Conservation (phyloP, 2,888 invertebrate species). For the Plagodis pulveraria region DNA sequence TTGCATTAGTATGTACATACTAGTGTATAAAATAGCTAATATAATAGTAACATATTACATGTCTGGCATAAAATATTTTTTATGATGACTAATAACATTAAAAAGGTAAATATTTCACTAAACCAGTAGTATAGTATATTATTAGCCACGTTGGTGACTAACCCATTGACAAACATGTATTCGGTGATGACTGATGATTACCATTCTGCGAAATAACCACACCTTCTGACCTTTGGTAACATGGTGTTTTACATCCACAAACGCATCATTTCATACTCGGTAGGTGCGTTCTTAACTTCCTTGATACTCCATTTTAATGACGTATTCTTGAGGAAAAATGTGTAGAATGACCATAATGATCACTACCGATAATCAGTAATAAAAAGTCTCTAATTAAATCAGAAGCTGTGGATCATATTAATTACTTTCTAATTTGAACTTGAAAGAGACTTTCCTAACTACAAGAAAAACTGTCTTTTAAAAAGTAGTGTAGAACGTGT, state of each 20-base stretch:
- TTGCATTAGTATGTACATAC: too few relatives aligned
- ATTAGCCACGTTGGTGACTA: slow-evolving; percentile 9
- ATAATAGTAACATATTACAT: too few relatives aligned
- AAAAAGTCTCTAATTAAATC: too few relatives aligned
- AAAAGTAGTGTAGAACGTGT: too few relatives aligned
- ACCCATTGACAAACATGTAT: slow-evolving; percentile 17
- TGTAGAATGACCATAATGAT: too few relatives aligned
- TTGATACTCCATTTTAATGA: slow-evolving; percentile 2
- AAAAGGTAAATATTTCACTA: slow-evolving; percentile 10
- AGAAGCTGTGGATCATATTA: too few relatives aligned
- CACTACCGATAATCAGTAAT: too few relatives aligned
- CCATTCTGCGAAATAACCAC: slow-evolving; percentile 21
- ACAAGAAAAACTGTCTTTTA: too few relatives aligned
- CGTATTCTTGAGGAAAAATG: too few relatives aligned
- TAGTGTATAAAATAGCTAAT: too few relatives aligned
- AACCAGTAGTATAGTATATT: background rate
- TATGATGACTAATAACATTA: background rate
- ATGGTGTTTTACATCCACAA: slow-evolving; percentile 9
- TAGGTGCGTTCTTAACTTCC: slow-evolving; percentile 20
- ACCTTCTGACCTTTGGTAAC: slow-evolving; percentile 31
- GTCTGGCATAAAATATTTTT: background rate
- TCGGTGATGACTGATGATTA: slow-evolving; percentile 8
- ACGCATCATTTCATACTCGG: slow-evolving; percentile 22
- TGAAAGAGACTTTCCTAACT: too few relatives aligned
- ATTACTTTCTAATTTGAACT: too few relatives aligned